Evolutionary conservation across 2,888 invertebrate genomes (phyloP).

Genomic region (Eilema griseolum): DNA sequence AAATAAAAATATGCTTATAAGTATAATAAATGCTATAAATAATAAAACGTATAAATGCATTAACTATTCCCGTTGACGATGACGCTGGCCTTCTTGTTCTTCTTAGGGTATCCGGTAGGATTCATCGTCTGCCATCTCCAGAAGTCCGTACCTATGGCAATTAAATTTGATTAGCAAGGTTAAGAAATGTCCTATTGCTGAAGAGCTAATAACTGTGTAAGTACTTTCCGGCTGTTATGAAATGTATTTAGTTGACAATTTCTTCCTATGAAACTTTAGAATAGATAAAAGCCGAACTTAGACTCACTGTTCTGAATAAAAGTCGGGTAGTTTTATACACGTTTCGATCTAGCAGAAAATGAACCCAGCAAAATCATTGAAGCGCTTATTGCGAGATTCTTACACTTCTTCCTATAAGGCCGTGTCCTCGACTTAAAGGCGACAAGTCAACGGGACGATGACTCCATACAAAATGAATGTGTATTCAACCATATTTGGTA

Average conservation of each 20-base stretch:
- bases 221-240: not conserved
- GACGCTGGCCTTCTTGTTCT: constrained; percentile 68
- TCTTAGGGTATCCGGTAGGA: constrained; percentile 93
- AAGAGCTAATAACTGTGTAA: too few relatives aligned
- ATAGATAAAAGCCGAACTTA: too few relatives aligned
- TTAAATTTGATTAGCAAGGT: constrained; percentile 6
- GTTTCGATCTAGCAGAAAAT: not conserved
- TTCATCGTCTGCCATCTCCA: constrained; percentile 98
- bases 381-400: not conserved
- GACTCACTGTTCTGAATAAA: not conserved
- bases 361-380: not conserved
- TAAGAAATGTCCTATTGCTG: not conserved
- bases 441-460: not conserved
- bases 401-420: not conserved
- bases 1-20: constrained; percentile 56
- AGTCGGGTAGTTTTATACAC: not conserved
- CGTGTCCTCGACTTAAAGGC: not conserved
- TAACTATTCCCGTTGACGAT: constrained; percentile 81
- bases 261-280: too few relatives aligned
- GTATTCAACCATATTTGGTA: not conserved
- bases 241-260: not conserved
- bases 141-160: constrained; percentile 91
- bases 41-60: constrained; percentile 46
- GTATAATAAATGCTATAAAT: constrained; percentile 59
- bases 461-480: not conserved